Evolutionary conservation across 2,888 invertebrate species (phyloP).

Genomic region (Gastrophysa polygoni): DNA sequence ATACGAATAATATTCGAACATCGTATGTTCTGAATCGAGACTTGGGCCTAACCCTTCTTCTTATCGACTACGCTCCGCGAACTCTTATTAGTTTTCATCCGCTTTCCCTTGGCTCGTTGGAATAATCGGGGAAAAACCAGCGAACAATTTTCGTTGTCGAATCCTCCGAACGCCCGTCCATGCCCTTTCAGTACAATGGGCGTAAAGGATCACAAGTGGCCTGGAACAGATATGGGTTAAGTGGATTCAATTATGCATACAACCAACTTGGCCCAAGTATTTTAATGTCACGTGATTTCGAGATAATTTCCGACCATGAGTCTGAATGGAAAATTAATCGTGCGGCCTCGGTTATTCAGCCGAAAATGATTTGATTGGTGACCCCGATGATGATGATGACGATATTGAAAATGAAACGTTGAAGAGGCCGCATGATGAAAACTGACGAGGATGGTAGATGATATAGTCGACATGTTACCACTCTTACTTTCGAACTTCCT

Average conservation of each 20-base stretch:
- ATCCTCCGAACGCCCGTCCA: constrained; percentile 5
- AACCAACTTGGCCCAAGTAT: constrained; percentile 32
- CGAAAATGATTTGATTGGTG: background rate
- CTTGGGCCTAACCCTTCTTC: too few species aligned
- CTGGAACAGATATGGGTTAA: constrained; percentile 35
- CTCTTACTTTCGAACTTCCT: too few species aligned
- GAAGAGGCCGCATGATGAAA: too few species aligned
- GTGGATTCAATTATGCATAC: constrained; percentile 35
- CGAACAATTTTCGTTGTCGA: constrained; percentile 22
- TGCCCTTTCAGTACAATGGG: constrained; percentile 14
- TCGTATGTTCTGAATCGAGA: too few species aligned
- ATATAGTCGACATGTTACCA: too few species aligned
- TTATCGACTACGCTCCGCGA: too few species aligned
- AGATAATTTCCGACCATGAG: constrained; percentile 29
- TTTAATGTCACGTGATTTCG: constrained; percentile 31
- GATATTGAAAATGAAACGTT: constrained; percentile 3
- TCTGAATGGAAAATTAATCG: constrained; percentile 29
- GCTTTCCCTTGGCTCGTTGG: background rate
- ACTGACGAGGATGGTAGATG: too few species aligned
- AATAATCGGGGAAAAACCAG: constrained; percentile 15
- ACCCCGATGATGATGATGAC: background rate
- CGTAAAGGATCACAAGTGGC: constrained; percentile 32
- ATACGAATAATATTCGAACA: too few species aligned
- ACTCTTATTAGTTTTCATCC: background rate
- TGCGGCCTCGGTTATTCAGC: constrained; percentile 10